Evolutionary conservation across 1,140 invertebrate species (phyloP).

Genomic region (Catajapyx aquilonaris): DNA sequence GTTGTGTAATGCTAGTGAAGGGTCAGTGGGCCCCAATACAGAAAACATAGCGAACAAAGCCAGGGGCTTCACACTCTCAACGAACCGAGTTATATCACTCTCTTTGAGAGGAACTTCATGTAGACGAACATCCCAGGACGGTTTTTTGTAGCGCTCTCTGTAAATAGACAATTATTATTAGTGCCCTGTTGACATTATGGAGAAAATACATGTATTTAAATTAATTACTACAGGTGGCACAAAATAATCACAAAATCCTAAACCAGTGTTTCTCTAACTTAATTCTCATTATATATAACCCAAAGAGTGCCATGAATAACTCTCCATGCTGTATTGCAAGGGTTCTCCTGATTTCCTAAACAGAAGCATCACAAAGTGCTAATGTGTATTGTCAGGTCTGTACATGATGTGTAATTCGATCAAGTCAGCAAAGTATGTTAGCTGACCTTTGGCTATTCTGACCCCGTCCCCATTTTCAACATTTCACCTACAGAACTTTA

Average conservation of each 20-base stretch:
- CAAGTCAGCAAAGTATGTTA: too few species aligned
- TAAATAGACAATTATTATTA: conserved; percentile 14
- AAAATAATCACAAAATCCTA: conserved; percentile 3
- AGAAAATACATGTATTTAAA: neutral
- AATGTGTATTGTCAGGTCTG: too few species aligned
- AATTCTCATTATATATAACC: conserved; percentile 2
- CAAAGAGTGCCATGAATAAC: too few species aligned
- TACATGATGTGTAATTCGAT: too few species aligned
- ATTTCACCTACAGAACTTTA: too few species aligned
- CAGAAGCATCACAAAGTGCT: too few species aligned
- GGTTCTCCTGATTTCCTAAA: too few species aligned
- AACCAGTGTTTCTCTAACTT: neutral
- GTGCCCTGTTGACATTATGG: too few species aligned
- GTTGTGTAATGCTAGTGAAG: conserved; percentile 44
- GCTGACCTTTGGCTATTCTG: too few species aligned
- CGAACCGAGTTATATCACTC: conserved; percentile 61
- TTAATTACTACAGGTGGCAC: neutral
- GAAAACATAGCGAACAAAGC: conserved; percentile 55
- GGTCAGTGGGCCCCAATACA: conserved; percentile 38
- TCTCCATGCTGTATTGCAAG: too few species aligned
- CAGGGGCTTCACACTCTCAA: conserved; percentile 43
- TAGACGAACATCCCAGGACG: conserved; percentile 50
- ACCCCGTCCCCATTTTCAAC: too few species aligned
- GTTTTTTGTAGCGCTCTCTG: conserved; percentile 36
- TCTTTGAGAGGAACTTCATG: conserved; percentile 43